Conservation (phyloP, 2,888 invertebrate species). For the Hemaris fuciformis region DNA sequence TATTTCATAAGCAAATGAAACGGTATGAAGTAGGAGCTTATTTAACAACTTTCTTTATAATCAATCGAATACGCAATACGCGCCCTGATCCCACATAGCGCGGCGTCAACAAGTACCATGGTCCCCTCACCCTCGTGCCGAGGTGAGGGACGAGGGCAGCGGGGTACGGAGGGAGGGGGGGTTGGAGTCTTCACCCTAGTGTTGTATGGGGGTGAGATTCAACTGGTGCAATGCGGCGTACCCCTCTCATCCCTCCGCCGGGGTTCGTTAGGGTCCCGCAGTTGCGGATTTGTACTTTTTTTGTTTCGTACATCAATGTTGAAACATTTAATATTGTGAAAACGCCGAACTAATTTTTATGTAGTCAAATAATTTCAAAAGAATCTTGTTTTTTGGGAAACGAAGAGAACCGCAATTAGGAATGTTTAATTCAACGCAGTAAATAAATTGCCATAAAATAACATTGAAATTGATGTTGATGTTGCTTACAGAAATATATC, state of each 20-base stretch:
- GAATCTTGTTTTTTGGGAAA: no score
- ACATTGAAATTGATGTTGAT: no score
- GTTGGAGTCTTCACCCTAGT: constrained; percentile 11
- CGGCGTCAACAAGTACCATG: constrained; percentile 68
- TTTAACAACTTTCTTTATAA: constrained; percentile 35
- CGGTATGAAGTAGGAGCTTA: neutral
- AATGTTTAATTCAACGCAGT: no score
- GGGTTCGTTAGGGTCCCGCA: constrained; percentile 25
- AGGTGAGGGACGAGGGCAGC: constrained; percentile 27
- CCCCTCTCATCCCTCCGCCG: constrained; percentile 53
- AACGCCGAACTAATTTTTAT: neutral
- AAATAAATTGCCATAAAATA: no score
- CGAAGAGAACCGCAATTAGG: no score
- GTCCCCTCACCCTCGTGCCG: constrained; percentile 24
- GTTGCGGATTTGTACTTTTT: neutral
- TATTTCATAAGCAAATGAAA: neutral
- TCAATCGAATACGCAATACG: constrained; percentile 45
- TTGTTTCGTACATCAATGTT: neutral
- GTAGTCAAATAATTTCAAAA: neutral
- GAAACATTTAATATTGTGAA: neutral
- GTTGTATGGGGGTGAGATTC: constrained; percentile 66
- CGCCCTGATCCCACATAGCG: constrained; percentile 42
- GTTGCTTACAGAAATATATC: no score
- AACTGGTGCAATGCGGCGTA: constrained; percentile 80
- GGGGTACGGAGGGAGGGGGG: constrained; percentile 29